Conservation (phyloP, 2,113 vertebrate species). For the Hirundichthys speculiger region DNA sequence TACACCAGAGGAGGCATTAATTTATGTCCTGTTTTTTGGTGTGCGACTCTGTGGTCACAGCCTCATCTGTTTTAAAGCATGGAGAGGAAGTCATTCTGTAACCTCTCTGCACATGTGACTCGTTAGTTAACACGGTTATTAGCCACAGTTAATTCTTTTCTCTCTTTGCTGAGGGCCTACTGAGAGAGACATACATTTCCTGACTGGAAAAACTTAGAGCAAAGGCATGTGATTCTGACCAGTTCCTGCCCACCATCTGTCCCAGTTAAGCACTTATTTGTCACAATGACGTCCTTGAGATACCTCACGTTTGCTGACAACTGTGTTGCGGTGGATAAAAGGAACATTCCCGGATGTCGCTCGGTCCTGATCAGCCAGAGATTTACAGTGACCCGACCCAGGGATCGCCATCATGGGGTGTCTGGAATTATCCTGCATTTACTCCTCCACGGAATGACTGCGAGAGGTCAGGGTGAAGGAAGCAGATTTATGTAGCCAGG, state of each 20-base stretch:
- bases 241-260: slow-evolving; percentile 44
- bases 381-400: slow-evolving; percentile 65
- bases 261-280: slow-evolving; percentile 49
- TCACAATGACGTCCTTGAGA: slow-evolving; percentile 51
- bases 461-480: slow-evolving; percentile 63
- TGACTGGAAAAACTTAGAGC: slow-evolving; percentile 36
- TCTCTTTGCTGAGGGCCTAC: slow-evolving; percentile 29
- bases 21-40: slow-evolving; percentile 47
- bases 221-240: slow-evolving; percentile 16
- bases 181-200: slow-evolving; percentile 49
- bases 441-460: slow-evolving; percentile 38
- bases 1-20: slow-evolving; percentile 39
- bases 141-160: slow-evolving; percentile 55
- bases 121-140: slow-evolving; percentile 64
- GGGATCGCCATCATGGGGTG: slow-evolving; percentile 26
- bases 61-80: slow-evolving; percentile 59
- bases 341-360: slow-evolving; percentile 50
- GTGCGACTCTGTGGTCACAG: slow-evolving; percentile 36
- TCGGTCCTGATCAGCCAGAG: slow-evolving; percentile 54
- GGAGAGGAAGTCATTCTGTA: slow-evolving; percentile 50
- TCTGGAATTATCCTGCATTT: slow-evolving; percentile 57
- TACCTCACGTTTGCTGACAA: slow-evolving; percentile 24
- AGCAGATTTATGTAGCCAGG: slow-evolving; percentile 60
- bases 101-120: slow-evolving; percentile 59
- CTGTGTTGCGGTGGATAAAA: slow-evolving; percentile 3